Base-by-base conservation (phyloP, 2,113 vertebrate species). In the Cranoglanis bouderius region DNA sequence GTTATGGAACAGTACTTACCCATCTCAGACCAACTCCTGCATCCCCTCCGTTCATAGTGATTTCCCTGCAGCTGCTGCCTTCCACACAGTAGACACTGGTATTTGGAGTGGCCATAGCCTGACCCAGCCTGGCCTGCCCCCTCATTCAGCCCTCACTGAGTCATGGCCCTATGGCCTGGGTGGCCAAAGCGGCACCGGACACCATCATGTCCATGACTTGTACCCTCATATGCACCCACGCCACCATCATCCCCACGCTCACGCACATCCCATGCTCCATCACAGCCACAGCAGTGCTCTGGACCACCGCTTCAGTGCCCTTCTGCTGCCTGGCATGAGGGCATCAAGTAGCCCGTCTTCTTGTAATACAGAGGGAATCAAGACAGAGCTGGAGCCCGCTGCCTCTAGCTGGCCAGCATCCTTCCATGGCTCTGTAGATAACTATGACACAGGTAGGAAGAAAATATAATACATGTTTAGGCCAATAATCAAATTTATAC, bases 111-210 rank as follows among this genome's bases (percentile, higher is more conserved):
- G 97, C 88, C 98, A 97, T 0, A 40, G 96, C 87, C 95, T 99
- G 21, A 95, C 96, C 90, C 98, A 98, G 94, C 94, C 96, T 90
- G 94, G 95, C 91, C 95, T 97, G 0, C 93, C 96, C 6, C 93
- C 97, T 82, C 88, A 96, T 51, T 93, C 97, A 0, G 85, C 96
- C 0, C 94, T 96, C 26, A 92, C 97, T 0, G 98, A 99, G 77
- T 95, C 96, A 89, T 99, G 98, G 98, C 96, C 96, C 85, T 99
- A 99, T 92, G 96, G 96, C 82, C 95, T 99, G 91, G 96, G 95
- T 92, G 95, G 96, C 92, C 98, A 98, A 94, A 96, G 96, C 93
- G 94, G 96, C 84, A 94, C 97, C 0, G 92, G 96, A 21, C 99
- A 99, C 94, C 94, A 97, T 78, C 97, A 97, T 86, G 93, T 99